Conservation (phyloP, 1,140 invertebrate genomes). For the Heliconius congener region DNA sequence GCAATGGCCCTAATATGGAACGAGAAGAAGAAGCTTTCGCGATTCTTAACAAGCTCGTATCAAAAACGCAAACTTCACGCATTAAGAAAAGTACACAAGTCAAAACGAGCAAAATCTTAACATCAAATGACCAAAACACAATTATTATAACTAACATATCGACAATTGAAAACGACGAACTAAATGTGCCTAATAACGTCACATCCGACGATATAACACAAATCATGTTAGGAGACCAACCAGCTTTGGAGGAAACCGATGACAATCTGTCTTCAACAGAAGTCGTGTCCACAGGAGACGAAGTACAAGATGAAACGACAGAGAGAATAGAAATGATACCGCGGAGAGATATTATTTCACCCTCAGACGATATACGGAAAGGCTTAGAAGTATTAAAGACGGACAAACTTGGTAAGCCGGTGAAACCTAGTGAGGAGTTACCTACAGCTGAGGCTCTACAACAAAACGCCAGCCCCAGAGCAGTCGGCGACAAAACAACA, state of each 20-base stretch:
- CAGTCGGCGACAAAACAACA: conserved; percentile 34
- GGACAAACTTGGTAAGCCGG: conserved; percentile 35
- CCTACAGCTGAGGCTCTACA: conserved; percentile 67
- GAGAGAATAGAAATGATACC: not conserved
- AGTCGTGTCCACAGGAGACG: conserved; percentile 13
- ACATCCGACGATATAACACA: conserved; percentile 23
- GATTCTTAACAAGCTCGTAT: conserved; percentile 49
- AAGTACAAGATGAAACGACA: conserved; percentile 19
- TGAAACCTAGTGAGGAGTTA: conserved; percentile 53
- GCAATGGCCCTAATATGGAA: conserved; percentile 73
- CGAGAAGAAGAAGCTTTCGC: conserved; percentile 65
- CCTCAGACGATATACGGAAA: conserved; percentile 19
- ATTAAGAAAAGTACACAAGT: conserved; percentile 48
- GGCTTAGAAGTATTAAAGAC: conserved; percentile 38
- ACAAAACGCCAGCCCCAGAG: conserved; percentile 51
- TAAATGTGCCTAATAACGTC: conserved; percentile 7
- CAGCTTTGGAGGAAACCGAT: conserved; percentile 21
- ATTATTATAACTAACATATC: conserved; percentile 46
- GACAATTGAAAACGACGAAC: conserved; percentile 21
- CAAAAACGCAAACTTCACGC: conserved; percentile 47
- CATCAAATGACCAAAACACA: conserved; percentile 37
- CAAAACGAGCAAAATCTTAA: conserved; percentile 32
- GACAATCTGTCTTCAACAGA: conserved; percentile 18
- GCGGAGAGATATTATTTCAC: not conserved
- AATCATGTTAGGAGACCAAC: conserved; percentile 32